Evolutionary conservation across 2,888 invertebrate genomes (phyloP).

Genomic region (Malachius bipustulatus): DNA sequence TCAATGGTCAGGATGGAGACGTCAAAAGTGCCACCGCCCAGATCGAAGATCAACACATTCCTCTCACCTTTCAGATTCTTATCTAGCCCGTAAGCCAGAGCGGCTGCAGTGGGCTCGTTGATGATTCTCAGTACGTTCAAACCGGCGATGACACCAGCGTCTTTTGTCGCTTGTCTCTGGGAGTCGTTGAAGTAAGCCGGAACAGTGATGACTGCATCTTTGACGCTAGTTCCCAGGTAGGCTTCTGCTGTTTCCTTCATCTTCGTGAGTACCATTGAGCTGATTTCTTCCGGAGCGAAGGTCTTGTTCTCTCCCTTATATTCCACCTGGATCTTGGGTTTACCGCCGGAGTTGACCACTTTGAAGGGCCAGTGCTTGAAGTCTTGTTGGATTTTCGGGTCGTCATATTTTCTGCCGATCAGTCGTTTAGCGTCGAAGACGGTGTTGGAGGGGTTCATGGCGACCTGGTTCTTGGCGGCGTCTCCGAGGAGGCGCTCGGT

Average conservation of each 20-base stretch:
- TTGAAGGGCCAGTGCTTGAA: conserved; percentile 79
- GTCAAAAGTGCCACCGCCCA: conserved; percentile 58
- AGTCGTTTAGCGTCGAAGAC: conserved; percentile 61
- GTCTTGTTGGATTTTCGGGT: conserved; percentile 62
- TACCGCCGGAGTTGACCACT: conserved; percentile 51
- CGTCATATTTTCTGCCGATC: conserved; percentile 68
- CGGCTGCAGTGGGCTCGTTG: conserved; percentile 68
- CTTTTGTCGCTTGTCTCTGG: conserved; percentile 64
- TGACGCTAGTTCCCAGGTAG: conserved; percentile 52
- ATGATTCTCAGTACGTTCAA: conserved; percentile 69
- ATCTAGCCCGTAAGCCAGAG: conserved; percentile 43
- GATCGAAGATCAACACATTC: conserved; percentile 45
- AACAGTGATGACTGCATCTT: conserved; percentile 67
- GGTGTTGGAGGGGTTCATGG: conserved; percentile 62
- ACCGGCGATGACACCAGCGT: conserved; percentile 61
- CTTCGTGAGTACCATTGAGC: conserved; percentile 53
- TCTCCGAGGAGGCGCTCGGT: conserved; percentile 57
- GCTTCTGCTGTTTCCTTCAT: conserved; percentile 62
- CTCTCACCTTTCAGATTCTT: conserved; percentile 32
- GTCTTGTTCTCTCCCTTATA: conserved; percentile 49
- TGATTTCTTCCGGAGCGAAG: conserved; percentile 58
- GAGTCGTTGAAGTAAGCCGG: conserved; percentile 61
- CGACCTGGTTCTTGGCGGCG: conserved; percentile 59
- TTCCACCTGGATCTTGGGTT: conserved; percentile 56
- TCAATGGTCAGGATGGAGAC: conserved; percentile 72